A percentile compares a stretch with the other conserved stretches of the same genome.
Evolutionary conservation across 2,888 invertebrate species (phyloP).

Genomic region (Diaperis boleti): DNA sequence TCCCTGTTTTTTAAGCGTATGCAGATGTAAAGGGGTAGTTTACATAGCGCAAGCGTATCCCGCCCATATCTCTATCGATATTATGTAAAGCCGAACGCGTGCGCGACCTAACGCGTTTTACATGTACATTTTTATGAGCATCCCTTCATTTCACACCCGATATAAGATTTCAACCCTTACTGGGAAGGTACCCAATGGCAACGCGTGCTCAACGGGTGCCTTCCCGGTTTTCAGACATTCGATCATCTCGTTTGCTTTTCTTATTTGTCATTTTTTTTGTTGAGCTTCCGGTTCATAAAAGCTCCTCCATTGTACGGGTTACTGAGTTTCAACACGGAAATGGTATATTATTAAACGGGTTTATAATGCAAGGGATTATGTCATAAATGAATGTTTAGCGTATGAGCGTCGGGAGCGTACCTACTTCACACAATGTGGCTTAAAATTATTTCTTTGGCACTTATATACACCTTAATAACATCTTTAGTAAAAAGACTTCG

Average conservation of each 20-base stretch:
- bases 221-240: constrained; percentile 57
- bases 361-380: too few relatives aligned
- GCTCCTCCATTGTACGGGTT: constrained; percentile 4
- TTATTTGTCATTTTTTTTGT: constrained; percentile 57
- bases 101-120: constrained; percentile 64
- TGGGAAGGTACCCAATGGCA: constrained; percentile 63
- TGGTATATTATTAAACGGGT: too few relatives aligned
- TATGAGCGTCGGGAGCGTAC: too few relatives aligned
- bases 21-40: constrained; percentile 63
- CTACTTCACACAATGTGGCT: too few relatives aligned
- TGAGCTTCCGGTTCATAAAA: constrained; percentile 49
- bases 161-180: constrained; percentile 64
- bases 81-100: constrained; percentile 65
- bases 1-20: constrained; percentile 60
- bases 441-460: too few relatives aligned
- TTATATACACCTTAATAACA: too few relatives aligned
- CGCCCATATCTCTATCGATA: constrained; percentile 66
- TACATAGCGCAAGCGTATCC: constrained; percentile 63
- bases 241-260: constrained; percentile 55
- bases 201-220: constrained; percentile 57
- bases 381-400: too few relatives aligned
- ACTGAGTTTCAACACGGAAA: background rate
- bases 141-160: constrained; percentile 58
- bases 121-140: constrained; percentile 65
- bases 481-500: too few relatives aligned